Conservation (phyloP, 2,113 vertebrate species). For the Petroica traversi region DNA sequence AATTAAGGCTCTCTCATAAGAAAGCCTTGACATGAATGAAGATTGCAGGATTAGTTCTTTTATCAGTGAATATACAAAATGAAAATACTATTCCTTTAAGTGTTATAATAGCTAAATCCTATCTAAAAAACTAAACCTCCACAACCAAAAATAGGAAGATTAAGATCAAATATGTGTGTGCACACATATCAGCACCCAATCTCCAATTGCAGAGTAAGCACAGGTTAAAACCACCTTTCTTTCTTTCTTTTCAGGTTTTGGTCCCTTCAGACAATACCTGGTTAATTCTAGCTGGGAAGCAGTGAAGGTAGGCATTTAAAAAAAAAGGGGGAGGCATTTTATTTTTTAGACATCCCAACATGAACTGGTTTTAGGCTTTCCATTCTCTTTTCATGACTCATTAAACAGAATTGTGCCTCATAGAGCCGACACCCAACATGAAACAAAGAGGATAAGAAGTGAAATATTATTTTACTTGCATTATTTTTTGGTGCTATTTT, state of each 20-base stretch:
- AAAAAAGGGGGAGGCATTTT: not conserved
- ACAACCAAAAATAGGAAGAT: not conserved
- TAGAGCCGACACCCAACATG: not conserved
- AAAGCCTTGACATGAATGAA: not conserved
- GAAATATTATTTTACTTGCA: not conserved
- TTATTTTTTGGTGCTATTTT: not conserved
- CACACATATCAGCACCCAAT: not conserved
- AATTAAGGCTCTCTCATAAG: not conserved
- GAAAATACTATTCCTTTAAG: not conserved
- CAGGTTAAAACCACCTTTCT: not conserved
- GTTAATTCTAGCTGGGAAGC: constrained; percentile 86
- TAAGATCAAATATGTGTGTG: not conserved
- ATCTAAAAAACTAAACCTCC: not conserved
- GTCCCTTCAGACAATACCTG: constrained; percentile 81
- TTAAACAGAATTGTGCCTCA: not conserved
- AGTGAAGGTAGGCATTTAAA: constrained; percentile 78
- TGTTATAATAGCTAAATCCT: not conserved
- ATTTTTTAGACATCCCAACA: not conserved
- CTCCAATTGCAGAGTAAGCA: not conserved
- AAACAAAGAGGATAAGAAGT: not conserved
- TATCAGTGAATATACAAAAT: not conserved
- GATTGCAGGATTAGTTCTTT: not conserved
- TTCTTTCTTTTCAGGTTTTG: constrained; percentile 79
- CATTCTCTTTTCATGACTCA: not conserved
- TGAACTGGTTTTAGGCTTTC: not conserved